Percentiles rank a stretch among this genome's conserved stretches.
Evolutionary conservation across 2,888 invertebrate genomes (phyloP).

Genomic region (Drosophila seclusa): DNA sequence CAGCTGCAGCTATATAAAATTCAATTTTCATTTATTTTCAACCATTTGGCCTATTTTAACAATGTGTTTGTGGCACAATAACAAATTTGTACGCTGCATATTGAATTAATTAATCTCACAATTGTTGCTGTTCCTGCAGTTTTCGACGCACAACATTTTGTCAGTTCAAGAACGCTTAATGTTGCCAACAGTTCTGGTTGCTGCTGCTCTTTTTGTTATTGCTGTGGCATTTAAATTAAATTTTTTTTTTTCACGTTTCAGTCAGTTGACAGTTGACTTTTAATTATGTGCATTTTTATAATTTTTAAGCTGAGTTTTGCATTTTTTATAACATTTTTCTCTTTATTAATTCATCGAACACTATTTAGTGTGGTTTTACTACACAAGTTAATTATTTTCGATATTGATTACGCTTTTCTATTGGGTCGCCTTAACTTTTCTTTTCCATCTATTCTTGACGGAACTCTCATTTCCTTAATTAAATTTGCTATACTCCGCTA

Average conservation of each 20-base stretch:
- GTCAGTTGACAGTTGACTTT: constrained; percentile 8
- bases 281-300: background rate
- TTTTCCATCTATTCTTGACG: background rate
- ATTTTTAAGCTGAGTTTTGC: background rate
- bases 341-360: background rate
- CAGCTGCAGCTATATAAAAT: constrained; percentile 38
- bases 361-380: background rate
- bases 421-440: background rate
- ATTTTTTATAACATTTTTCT: background rate
- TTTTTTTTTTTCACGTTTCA: background rate
- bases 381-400: background rate
- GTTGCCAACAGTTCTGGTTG: constrained; percentile 8
- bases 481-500: background rate
- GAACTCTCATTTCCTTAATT: background rate
- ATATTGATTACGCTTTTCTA: background rate
- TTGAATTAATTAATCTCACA: constrained; percentile 26
- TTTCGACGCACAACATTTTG: constrained; percentile 30
- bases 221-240: constrained; percentile 19
- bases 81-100: constrained; percentile 25
- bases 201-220: background rate
- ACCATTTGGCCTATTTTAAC: constrained; percentile 41
- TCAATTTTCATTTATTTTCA: constrained; percentile 39
- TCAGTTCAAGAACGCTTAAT: constrained; percentile 6
- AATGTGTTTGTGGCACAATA: background rate
- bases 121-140: constrained; percentile 8